Conservation (phyloP, 2,888 invertebrate species). For the Scrobipalpa costella region DNA sequence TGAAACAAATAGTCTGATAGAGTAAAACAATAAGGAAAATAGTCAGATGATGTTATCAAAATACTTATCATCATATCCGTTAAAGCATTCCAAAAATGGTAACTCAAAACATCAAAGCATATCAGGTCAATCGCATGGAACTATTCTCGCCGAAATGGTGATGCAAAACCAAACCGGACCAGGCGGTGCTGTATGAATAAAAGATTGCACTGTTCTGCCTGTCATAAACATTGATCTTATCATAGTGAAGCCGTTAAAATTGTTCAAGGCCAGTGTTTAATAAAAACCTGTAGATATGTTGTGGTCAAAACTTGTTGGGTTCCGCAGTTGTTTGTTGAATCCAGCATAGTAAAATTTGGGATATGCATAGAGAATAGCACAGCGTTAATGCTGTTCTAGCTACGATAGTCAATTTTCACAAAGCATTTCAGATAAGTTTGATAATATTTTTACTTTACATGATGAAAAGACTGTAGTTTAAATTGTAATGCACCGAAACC, state of each 20-base stretch:
- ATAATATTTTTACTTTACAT: too few relatives aligned
- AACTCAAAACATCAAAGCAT: constrained; percentile 3
- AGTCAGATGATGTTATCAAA: not conserved
- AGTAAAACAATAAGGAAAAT: not conserved
- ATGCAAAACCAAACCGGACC: constrained; percentile 1
- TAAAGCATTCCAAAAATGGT: constrained; percentile 4
- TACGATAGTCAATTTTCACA: too few relatives aligned
- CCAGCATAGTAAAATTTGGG: not conserved
- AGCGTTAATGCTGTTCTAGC: too few relatives aligned
- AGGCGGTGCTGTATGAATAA: constrained; percentile 19
- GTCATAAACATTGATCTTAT: constrained; percentile 22
- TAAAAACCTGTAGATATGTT: constrained; percentile 8
- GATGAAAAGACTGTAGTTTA: too few relatives aligned
- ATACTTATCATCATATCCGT: not conserved
- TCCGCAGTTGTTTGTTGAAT: too few relatives aligned
- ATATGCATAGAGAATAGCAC: too few relatives aligned
- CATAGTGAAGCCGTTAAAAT: constrained; percentile 24
- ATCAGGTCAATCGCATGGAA: constrained; percentile 10
- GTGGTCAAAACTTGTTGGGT: not conserved
- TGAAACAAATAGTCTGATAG: not conserved
- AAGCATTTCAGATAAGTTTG: too few relatives aligned
- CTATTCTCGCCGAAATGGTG: constrained; percentile 17
- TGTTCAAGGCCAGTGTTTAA: constrained; percentile 40
- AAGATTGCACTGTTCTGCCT: constrained; percentile 15
- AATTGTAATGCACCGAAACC: too few relatives aligned